Evolutionary conservation across 2,797 vertebrate species (phyloP).

Genomic region (Gadopsis marmoratus): DNA sequence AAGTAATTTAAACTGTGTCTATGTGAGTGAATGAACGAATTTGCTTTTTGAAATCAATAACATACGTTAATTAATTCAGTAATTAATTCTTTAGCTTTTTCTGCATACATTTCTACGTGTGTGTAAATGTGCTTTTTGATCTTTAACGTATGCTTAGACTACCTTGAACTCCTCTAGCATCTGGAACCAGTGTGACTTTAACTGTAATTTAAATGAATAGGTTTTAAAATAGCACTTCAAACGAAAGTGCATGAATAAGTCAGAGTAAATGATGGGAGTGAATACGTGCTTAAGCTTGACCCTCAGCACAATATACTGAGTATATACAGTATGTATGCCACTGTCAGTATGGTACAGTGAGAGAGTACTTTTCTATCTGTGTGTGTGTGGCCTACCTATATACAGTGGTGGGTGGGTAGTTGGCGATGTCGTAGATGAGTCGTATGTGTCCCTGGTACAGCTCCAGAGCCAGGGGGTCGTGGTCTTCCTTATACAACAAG

Average conservation of each 20-base stretch:
- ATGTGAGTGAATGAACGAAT: neutral
- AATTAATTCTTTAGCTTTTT: neutral
- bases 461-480: conserved; percentile 94
- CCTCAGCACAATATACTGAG: neutral
- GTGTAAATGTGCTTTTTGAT: neutral
- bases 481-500: conserved; percentile 94
- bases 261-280: no score
- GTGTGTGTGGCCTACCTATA: conserved; percentile 68
- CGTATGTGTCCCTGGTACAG: conserved; percentile 96
- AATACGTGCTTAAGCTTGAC: neutral
- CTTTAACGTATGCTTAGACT: neutral
- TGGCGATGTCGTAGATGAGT: conserved; percentile 93
- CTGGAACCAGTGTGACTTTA: neutral
- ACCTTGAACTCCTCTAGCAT: neutral
- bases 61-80: neutral
- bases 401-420: conserved; percentile 89
- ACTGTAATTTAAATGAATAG: neutral
- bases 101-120: neutral
- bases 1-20: neutral
- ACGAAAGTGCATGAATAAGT: neutral
- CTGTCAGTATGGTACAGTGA: neutral
- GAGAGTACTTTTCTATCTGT: neutral
- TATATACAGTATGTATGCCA: neutral
- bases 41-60: neutral
- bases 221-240: neutral